These are phyloP conservation scores for Eupeodes corollae DNA, from an alignment of 1,140 invertebrate genomes.

Conservation along the genomic window DNA sequence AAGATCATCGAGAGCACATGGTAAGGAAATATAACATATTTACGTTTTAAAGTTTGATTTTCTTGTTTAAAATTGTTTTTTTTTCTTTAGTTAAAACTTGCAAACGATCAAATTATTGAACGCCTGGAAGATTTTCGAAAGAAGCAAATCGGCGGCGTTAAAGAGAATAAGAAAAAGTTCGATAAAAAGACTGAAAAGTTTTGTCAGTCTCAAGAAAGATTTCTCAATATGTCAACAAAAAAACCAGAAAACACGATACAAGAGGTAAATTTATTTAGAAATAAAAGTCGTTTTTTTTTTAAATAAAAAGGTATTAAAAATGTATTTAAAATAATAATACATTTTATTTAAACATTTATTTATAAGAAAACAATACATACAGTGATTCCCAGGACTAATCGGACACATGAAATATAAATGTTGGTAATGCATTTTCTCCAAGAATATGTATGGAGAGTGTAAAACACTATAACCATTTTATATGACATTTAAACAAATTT, in stretches of 20 bases:
- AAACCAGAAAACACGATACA: slow-evolving; percentile 82
- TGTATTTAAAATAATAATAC: neutral
- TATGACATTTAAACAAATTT: too few species aligned
- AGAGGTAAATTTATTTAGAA: slow-evolving; percentile 56
- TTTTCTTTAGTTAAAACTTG: slow-evolving; percentile 68
- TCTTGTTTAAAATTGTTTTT: slow-evolving; percentile 7
- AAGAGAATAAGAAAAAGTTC: slow-evolving; percentile 95
- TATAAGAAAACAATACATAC: neutral
- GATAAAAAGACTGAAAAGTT: slow-evolving; percentile 96
- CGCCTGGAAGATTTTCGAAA: slow-evolving; percentile 89
- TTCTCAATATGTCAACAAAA: slow-evolving; percentile 87
- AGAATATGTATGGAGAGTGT: too few species aligned
- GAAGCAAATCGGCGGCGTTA: slow-evolving; percentile 86
- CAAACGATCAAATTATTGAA: slow-evolving; percentile 81
- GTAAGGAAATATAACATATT: slow-evolving; percentile 43
- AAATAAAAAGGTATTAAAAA: neutral
- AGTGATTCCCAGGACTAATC: neutral
- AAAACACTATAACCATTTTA: too few species aligned
- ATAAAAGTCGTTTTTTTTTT: slow-evolving; percentile 2
- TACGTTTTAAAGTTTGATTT: neutral
- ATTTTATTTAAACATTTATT: neutral
- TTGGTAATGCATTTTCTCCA: too few species aligned
- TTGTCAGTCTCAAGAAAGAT: slow-evolving; percentile 88
- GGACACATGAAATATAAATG: too few species aligned
- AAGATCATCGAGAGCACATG: slow-evolving; percentile 92